Conservation (phyloP, 2,888 invertebrate genomes). For the Apoda limacodes region DNA sequence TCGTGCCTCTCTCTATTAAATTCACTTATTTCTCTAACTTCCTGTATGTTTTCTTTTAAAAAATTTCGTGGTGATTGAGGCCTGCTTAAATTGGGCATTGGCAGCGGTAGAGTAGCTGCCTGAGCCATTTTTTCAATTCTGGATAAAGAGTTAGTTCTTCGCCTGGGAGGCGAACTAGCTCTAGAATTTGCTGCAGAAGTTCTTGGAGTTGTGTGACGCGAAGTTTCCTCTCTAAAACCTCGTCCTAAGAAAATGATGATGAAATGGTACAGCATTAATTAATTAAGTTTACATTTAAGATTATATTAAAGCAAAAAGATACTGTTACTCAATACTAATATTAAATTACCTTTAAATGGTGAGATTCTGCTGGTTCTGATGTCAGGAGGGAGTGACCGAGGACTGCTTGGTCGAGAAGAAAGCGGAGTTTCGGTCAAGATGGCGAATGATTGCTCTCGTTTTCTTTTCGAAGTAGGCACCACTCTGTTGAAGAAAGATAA, state of each 20-base stretch:
- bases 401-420: conserved; percentile 60
- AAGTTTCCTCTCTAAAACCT: conserved; percentile 65
- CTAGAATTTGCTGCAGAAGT: conserved; percentile 54
- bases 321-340: no score
- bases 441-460: conserved; percentile 76
- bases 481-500: conserved; percentile 31
- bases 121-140: conserved; percentile 56
- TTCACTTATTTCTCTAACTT: conserved; percentile 56
- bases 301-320: no score
- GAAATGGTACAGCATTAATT: no score
- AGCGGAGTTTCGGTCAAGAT: conserved; percentile 69
- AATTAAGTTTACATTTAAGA: no score
- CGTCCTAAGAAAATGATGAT: conserved; percentile 45
- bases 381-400: conserved; percentile 48
- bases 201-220: conserved; percentile 67
- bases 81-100: conserved; percentile 33
- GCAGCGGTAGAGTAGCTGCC: conserved; percentile 40
- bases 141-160: conserved; percentile 52
- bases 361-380: conserved; percentile 61
- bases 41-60: conserved; percentile 60
- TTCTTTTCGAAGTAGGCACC: conserved; percentile 64
- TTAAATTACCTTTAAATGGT: conserved; percentile 67
- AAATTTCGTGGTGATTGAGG: conserved; percentile 58
- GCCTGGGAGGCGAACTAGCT: conserved; percentile 49
- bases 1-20: conserved; percentile 60